Evolutionary conservation across 2,888 invertebrate species (phyloP).

Genomic region (Minunthozetes semirufus): DNA sequence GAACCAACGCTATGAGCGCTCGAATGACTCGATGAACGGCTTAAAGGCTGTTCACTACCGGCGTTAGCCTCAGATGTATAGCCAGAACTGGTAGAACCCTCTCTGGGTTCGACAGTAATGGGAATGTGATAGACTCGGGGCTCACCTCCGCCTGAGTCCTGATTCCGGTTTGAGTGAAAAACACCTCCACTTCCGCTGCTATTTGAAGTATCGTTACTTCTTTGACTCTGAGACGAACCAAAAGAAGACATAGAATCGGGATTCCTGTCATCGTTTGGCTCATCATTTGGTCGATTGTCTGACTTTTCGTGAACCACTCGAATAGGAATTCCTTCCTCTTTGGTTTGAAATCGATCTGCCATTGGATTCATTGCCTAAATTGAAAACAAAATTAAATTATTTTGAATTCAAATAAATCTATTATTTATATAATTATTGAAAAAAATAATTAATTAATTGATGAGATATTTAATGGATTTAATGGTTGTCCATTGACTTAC

Average conservation of each 20-base stretch:
- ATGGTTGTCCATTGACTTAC: too few species aligned
- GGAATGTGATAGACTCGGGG: conserved; percentile 42
- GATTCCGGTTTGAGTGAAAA: neutral
- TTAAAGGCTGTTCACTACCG: neutral
- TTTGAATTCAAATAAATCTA: too few species aligned
- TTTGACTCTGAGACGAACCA: neutral
- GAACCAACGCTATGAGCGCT: conserved; percentile 9
- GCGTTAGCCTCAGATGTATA: neutral
- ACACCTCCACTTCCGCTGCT: neutral
- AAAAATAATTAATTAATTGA: too few species aligned
- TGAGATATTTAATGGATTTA: too few species aligned
- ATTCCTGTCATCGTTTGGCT: neutral
- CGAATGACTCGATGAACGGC: neutral
- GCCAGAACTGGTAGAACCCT: conserved; percentile 1
- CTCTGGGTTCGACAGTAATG: conserved; percentile 40
- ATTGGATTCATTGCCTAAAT: too few species aligned
- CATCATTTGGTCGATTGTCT: neutral
- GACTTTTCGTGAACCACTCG: neutral
- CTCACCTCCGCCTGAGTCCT: neutral
- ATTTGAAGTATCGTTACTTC: neutral
- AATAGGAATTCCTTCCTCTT: conserved; percentile 14
- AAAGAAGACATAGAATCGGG: neutral
- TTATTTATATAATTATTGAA: too few species aligned
- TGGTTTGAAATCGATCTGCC: neutral
- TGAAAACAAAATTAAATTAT: too few species aligned